Evolutionary conservation across 2,888 invertebrate genomes (phyloP).

Genomic region (Tetanocera ferruginea): DNA sequence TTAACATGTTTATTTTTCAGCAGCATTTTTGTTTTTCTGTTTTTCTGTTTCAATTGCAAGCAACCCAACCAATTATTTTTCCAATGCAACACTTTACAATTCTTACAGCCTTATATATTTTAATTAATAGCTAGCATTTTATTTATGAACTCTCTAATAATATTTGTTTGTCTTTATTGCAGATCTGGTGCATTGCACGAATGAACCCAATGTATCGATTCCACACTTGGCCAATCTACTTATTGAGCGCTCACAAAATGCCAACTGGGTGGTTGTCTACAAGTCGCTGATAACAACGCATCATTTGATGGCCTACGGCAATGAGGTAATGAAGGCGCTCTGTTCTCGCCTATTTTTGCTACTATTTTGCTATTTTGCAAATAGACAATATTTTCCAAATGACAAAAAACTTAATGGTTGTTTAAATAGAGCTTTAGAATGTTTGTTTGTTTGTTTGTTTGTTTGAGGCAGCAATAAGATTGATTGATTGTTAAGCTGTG

Average conservation of each 20-base stretch:
- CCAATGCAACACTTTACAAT: too few species aligned
- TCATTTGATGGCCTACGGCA: conserved; percentile 99
- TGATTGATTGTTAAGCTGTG: neutral
- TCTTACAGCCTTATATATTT: too few species aligned
- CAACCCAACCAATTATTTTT: neutral
- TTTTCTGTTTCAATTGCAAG: neutral
- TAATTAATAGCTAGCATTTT: too few species aligned
- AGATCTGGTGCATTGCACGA: conserved; percentile 99
- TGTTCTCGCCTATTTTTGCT: too few species aligned
- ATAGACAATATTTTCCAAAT: neutral
- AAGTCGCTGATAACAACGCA: conserved; percentile 98
- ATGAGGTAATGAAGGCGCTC: conserved; percentile 82
- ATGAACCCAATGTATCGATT: conserved; percentile 99
- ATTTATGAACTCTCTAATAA: neutral
- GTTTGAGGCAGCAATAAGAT: neutral
- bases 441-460: neutral
- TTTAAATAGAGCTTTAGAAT: neutral
- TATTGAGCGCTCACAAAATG: conserved; percentile 97
- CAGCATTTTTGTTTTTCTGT: neutral
- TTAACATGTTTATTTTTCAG: conserved; percentile 1
- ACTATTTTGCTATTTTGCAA: neutral
- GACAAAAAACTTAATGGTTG: neutral
- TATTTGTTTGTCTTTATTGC: conserved; percentile 65
- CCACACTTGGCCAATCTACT: conserved; percentile 98
- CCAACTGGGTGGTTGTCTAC: conserved; percentile 99